A percentile compares a stretch with the other conserved stretches of the same genome.
phyloP scores from a whole-genome alignment of 1,140 invertebrate species.

The Hyles vespertilio region DNA sequence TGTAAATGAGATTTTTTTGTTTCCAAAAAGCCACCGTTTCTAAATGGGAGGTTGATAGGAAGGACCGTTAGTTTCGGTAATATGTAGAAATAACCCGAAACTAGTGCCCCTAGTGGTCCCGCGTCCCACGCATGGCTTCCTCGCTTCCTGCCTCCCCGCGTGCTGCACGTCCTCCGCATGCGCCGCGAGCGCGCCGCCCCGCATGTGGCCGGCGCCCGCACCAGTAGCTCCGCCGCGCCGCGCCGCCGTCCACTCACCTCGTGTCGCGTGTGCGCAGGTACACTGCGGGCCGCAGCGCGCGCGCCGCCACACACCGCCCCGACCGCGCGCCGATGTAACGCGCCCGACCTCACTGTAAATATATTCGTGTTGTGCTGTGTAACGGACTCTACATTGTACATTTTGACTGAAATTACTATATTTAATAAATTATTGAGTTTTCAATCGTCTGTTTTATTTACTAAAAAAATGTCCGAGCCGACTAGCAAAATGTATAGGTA shows the following conservation, averaged over 20 bases:
- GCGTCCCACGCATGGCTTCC: conserved; percentile 23
- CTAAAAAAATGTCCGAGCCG: too few species aligned
- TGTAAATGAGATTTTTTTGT: conserved; percentile 31
- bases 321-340: neutral
- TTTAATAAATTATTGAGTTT: conserved; percentile 17
- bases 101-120: conserved; percentile 5
- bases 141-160: conserved; percentile 5
- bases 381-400: conserved; percentile 3
- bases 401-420: conserved; percentile 7
- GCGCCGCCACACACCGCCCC: neutral
- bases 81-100: conserved; percentile 15
- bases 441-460: conserved; percentile 2
- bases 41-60: conserved; percentile 35
- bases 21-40: conserved; percentile 62
- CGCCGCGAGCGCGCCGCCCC: neutral
- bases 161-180: neutral
- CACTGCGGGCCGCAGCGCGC: conserved; percentile 1
- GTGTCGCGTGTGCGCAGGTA: conserved; percentile 9
- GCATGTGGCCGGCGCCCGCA: too few species aligned
- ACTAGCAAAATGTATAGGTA: too few species aligned
- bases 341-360: conserved; percentile 5
- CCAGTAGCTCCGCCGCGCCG: neutral
- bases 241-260: neutral
- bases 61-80: conserved; percentile 23
- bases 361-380: conserved; percentile 5